Percentiles rank a stretch among this genome's conserved stretches.
phyloP scores from a whole-genome alignment of 2,113 vertebrate species.

The Octodon degus region DNA sequence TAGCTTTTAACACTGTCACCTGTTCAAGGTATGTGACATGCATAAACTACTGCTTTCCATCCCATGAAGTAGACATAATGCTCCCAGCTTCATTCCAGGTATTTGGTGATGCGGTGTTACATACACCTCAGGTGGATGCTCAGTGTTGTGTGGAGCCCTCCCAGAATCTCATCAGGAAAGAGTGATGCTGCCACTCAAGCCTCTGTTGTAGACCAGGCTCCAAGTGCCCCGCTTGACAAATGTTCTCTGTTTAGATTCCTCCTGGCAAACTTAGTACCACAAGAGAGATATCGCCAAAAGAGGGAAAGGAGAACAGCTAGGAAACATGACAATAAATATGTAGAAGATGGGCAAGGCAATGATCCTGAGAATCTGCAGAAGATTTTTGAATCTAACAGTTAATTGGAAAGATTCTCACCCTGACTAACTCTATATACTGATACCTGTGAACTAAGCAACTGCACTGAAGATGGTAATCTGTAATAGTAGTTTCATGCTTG shows the following conservation, averaged over 20 bases:
- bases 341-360: too few relatives aligned
- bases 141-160: not conserved
- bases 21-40: not conserved
- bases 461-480: too few relatives aligned
- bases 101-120: not conserved
- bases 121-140: too few relatives aligned
- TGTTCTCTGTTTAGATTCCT: not conserved
- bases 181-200: not conserved
- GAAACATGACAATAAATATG: too few relatives aligned
- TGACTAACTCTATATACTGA: too few relatives aligned
- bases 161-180: not conserved
- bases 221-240: not conserved
- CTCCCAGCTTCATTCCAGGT: not conserved
- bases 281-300: too few relatives aligned
- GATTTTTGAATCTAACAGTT: too few relatives aligned
- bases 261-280: not conserved
- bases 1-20: not conserved
- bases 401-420: too few relatives aligned
- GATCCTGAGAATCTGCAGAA: too few relatives aligned
- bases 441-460: too few relatives aligned
- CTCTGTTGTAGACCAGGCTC: fast-evolving
- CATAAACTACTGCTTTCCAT: constrained; percentile 36
- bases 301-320: too few relatives aligned
- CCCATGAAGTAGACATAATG: constrained; percentile 2
- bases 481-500: too few relatives aligned